These are phyloP conservation scores for Parauchenoglanis punctatus DNA, from an alignment of 2,797 vertebrate genomes.

Conservation along the genomic window DNA sequence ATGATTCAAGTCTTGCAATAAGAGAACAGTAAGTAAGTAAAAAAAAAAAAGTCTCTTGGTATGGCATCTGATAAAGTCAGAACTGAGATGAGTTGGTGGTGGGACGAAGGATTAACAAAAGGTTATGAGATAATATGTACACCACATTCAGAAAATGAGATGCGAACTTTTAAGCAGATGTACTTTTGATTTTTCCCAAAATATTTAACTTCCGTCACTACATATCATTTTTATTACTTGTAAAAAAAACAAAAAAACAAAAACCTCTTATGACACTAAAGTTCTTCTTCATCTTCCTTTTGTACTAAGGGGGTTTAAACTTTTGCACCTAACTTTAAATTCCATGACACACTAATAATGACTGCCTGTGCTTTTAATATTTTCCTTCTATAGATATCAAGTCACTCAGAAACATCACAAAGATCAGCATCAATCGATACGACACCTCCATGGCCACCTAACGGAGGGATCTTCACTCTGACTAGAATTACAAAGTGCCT, in stretches of 20 bases:
- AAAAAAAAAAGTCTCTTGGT: background rate
- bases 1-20: background rate
- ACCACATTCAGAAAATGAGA: background rate
- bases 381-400: slow-evolving; percentile 25
- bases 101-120: background rate
- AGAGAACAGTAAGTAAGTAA: too few relatives aligned
- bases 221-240: background rate
- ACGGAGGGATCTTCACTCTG: background rate
- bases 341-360: background rate
- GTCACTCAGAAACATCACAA: background rate
- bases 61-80: background rate
- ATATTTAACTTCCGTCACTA: background rate
- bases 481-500: background rate
- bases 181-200: background rate
- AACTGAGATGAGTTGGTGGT: background rate
- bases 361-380: background rate
- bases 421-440: background rate
- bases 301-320: background rate
- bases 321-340: background rate
- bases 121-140: background rate
- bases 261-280: background rate
- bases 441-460: background rate
- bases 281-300: background rate
- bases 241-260: background rate
- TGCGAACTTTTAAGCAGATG: background rate